These are phyloP conservation scores for Meandrusa payeni DNA, from an alignment of 2,888 invertebrate species.

Conservation along the genomic window DNA sequence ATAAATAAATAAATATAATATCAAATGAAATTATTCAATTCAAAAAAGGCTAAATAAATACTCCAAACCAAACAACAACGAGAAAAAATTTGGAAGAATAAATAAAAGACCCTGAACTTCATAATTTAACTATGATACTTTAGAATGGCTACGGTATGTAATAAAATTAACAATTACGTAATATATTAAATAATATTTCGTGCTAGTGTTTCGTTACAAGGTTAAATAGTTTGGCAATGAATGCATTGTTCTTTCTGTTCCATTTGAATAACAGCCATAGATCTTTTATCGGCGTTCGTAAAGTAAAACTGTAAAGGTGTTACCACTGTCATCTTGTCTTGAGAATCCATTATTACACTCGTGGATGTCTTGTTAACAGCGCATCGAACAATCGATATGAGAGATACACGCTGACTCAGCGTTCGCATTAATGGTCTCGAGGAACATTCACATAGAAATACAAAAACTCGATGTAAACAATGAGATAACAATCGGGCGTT, in stretches of 20 bases:
- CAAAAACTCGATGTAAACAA: constrained; percentile 51
- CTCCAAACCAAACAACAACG: too few species aligned
- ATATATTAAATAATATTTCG: too few species aligned
- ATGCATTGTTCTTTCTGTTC: neutral
- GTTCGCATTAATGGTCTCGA: constrained; percentile 33
- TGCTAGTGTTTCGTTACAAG: too few species aligned
- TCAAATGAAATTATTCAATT: too few species aligned
- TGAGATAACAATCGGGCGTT: constrained; percentile 55
- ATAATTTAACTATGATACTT: too few species aligned
- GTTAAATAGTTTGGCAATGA: too few species aligned
- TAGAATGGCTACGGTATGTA: too few species aligned
- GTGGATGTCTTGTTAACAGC: constrained; percentile 42
- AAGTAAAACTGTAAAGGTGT: constrained; percentile 3
- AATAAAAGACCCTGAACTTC: too few species aligned
- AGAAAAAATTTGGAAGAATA: too few species aligned
- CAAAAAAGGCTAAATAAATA: too few species aligned
- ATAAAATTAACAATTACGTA: too few species aligned
- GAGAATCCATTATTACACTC: constrained; percentile 30
- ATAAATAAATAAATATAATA: too few species aligned
- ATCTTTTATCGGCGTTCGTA: neutral
- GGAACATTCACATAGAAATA: constrained; percentile 33
- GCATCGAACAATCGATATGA: constrained; percentile 28
- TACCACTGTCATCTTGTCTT: constrained; percentile 21
- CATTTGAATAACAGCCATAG: constrained; percentile 1
- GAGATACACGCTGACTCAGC: constrained; percentile 44